Conservation (phyloP, 1,140 invertebrate species). For the Hirudo medicinalis region DNA sequence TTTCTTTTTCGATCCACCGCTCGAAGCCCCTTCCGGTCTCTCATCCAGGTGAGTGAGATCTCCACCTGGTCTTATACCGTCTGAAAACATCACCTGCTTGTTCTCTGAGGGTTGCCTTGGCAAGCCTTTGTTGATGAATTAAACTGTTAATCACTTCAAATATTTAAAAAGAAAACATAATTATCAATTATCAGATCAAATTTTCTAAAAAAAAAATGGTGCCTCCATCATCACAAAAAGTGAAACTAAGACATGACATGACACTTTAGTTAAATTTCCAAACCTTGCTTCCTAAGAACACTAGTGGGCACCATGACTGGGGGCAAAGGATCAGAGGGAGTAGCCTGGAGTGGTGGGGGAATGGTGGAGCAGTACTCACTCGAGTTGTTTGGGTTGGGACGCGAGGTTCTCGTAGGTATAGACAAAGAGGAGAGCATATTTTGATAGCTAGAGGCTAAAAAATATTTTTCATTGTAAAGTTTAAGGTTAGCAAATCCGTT, state of each 20-base stretch:
- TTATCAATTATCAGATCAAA: too few relatives aligned
- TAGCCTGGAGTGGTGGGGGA: constrained; percentile 59
- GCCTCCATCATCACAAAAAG: too few relatives aligned
- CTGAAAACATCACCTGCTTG: constrained; percentile 76
- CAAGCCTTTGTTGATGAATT: not conserved
- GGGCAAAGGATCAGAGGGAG: constrained; percentile 48
- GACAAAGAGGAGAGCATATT: not conserved
- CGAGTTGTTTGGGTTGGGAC: constrained; percentile 73
- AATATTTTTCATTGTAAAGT: not conserved
- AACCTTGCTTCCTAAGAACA: constrained; percentile 48
- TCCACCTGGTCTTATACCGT: constrained; percentile 76
- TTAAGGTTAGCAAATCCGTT: not conserved
- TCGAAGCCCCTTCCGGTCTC: constrained; percentile 5
- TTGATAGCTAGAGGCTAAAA: not conserved
- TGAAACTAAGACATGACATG: not conserved
- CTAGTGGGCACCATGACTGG: constrained; percentile 72
- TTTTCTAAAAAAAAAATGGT: too few relatives aligned
- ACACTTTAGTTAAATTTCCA: not conserved
- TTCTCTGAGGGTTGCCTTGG: constrained; percentile 41
- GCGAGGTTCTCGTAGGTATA: constrained; percentile 20
- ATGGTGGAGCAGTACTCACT: constrained; percentile 78
- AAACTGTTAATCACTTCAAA: too few relatives aligned
- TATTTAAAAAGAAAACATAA: too few relatives aligned
- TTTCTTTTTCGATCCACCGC: not conserved
- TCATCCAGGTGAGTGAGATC: constrained; percentile 63